These are phyloP conservation scores for Chloroceryle aenea DNA, from an alignment of 2,113 vertebrate species.

Conservation along the genomic window DNA sequence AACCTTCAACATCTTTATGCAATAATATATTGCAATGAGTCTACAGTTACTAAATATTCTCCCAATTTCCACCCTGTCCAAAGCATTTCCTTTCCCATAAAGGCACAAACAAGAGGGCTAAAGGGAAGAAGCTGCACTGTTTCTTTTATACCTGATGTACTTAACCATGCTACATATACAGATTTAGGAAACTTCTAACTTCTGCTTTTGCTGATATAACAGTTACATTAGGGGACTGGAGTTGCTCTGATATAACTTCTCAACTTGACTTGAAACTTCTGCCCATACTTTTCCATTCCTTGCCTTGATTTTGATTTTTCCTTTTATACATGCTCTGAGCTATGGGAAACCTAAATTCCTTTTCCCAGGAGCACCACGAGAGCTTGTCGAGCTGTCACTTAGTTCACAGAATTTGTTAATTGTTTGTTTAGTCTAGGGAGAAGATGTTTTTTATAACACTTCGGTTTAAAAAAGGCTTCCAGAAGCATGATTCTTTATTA, in stretches of 20 bases:
- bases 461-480: neutral
- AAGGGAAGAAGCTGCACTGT: neutral
- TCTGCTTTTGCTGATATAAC: neutral
- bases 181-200: neutral
- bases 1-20: neutral
- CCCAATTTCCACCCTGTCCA: neutral
- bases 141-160: fast-evolving
- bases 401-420: conserved; percentile 9
- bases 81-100: neutral
- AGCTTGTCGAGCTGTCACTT: neutral
- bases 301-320: neutral
- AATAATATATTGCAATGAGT: neutral
- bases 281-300: neutral
- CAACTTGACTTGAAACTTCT: neutral
- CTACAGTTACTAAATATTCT: neutral
- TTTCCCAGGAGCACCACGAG: neutral
- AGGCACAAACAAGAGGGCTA: neutral
- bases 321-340: neutral
- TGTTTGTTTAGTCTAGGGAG: neutral
- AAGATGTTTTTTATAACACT: neutral
- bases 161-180: neutral
- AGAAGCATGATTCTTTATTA: neutral
- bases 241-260: neutral
- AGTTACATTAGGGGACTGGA: neutral
- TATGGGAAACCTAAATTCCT: neutral